phyloP scores from a whole-genome alignment of 2,888 invertebrate species.

The Adelphocoris suturalis region DNA sequence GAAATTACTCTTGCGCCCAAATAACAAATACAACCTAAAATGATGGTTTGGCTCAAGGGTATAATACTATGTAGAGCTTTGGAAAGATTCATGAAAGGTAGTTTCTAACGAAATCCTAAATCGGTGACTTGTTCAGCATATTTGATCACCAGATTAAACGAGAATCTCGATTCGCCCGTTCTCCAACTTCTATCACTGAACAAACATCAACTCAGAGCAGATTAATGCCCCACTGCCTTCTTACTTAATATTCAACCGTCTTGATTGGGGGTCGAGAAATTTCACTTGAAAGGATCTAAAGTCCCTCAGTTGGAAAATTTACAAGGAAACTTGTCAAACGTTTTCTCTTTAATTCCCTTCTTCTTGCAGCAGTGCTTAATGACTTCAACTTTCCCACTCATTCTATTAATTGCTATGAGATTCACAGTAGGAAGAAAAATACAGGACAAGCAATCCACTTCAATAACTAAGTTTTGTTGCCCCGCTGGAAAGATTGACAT shows the following conservation, averaged over 20 bases:
- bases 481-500: no score
- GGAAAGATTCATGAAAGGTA: neutral
- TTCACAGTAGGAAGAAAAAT: neutral
- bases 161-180: constrained; percentile 25
- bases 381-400: constrained; percentile 28
- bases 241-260: constrained; percentile 42
- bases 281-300: constrained; percentile 26
- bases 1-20: no score
- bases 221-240: constrained; percentile 8
- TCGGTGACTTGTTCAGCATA: constrained; percentile 26
- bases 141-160: neutral
- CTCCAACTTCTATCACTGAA: constrained; percentile 7
- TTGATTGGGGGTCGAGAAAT: constrained; percentile 36
- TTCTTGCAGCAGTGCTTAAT: constrained; percentile 28
- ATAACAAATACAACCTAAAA: no score
- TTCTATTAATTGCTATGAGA: constrained; percentile 1
- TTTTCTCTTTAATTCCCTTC: constrained; percentile 13
- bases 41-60: no score
- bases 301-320: constrained; percentile 32
- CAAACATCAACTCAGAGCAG: constrained; percentile 24
- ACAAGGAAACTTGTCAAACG: constrained; percentile 39
- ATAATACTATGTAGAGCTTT: neutral
- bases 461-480: neutral
- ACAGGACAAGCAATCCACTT: constrained; percentile 12
- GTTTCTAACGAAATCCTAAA: neutral